Evolutionary conservation across 2,113 vertebrate species (phyloP), one percentile per base, ranked within the genome.

Genomic region (Neotoma lepida): DNA sequence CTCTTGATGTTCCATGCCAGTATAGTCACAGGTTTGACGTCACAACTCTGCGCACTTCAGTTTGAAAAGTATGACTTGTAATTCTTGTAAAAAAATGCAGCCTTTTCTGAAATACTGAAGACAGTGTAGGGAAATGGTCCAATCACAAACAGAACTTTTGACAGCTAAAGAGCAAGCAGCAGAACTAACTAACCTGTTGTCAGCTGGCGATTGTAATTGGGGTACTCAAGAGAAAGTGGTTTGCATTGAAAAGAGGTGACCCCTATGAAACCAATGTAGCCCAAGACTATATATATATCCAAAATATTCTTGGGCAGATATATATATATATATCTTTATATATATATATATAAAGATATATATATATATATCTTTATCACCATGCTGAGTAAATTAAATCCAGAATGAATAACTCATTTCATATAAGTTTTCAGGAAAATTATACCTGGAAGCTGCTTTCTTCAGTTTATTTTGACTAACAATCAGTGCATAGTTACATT

Each of bases 91-190:
- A 84, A 85, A n/a, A 71, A 95, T 44, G 4, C n/a, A 80, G n/a
- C 15, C 54, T 88, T 86, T 91, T 94, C 86, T 88, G 51, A 86
- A 86, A 88, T 49, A 20, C 76, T 64, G 41, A 33, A 94, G 68
- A 51, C 58, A 51, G 51, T 44, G 18, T 86, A 82, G 28, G 30
- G 39, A 89, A 80, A 26, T 89, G 61, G 86, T 95, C 35, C 35
- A 44, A 1, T 85, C 49, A 28, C 49, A 87, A 71, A 84, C 39
- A 71, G 49, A 92, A 22, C 30, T 87, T 68, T 56, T 80, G 80
- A 35, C 39, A 54, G 51, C 12, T 44, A 76, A 44, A 70, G 13
- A 74, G 20, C 4, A 9, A 70, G 20, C 9, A 54, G 30, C 22
- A 22, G 44, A 73, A 12, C 30, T 46, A 73, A 12, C 30, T 46